Percentiles rank a stretch among this genome's conserved stretches.
phyloP scores from a whole-genome alignment of 2,113 vertebrate species.

The Podocnemis expansa region DNA sequence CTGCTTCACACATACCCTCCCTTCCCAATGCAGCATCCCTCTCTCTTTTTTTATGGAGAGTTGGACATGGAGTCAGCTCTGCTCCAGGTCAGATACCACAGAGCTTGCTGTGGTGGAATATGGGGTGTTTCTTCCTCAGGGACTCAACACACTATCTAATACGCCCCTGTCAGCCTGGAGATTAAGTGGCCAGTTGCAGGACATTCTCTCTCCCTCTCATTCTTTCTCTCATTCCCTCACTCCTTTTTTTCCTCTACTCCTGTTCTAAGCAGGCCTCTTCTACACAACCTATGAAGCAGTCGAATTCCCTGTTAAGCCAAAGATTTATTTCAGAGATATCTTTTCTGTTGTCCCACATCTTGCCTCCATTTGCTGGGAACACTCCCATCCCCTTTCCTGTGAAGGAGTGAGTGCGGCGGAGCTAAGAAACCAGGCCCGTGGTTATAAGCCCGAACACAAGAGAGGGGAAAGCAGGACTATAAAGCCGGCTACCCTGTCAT shows the following conservation, averaged over 20 bases:
- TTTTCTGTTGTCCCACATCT: background rate
- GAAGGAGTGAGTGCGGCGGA: background rate
- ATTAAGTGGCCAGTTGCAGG: background rate
- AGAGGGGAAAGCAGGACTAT: constrained; percentile 2
- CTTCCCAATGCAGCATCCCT: background rate
- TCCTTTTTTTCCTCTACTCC: fast-evolving
- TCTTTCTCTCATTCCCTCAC: background rate
- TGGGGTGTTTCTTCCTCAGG: background rate
- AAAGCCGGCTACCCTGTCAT: constrained; percentile 1
- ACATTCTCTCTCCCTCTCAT: background rate
- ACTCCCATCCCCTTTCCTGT: background rate
- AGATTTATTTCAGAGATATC: background rate
- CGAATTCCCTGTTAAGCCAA: background rate
- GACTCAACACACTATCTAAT: fast-evolving
- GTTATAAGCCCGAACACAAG: constrained; percentile 8
- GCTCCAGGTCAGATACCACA: background rate
- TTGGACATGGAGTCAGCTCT: background rate
- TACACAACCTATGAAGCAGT: background rate
- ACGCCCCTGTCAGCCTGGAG: background rate
- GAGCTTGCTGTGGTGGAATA: background rate
- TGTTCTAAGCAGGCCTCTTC: background rate
- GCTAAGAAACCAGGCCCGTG: background rate
- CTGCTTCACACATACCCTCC: background rate
- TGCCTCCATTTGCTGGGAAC: constrained; percentile 12
- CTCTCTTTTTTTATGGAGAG: background rate